Evolutionary conservation across 2,888 invertebrate genomes (phyloP), one percentile per base, ranked within the genome.

Genomic region (Corbicula japonica): DNA sequence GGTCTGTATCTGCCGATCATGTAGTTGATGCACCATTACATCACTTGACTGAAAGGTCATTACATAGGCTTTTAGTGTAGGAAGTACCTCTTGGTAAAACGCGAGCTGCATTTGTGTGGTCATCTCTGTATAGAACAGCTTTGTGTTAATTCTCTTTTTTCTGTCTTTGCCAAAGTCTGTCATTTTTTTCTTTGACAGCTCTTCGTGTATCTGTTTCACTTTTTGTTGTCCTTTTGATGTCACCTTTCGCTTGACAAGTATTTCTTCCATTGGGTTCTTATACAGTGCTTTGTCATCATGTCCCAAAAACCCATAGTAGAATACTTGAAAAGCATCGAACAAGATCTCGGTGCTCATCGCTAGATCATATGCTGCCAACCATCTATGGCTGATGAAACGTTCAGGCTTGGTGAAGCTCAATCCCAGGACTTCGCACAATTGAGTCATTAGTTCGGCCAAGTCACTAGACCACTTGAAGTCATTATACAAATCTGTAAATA

Each of bases 391-490:
- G 0, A 80, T 10, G 54, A 68, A 79, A 23, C 83, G 48, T 41
- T 68, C 63, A 26, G 83, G 79, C 62, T 76, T 74, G 63, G 71
- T 76, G 58, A 58, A 79, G 46, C 61, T 76, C 6, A 86, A 32
- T 23, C 46, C 65, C 1, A 71, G n/a, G 12, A 84, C 46, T 1
- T 30, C 38, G 70, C 83, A 83, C 6, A 86, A 60, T 48, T 78
- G 60, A 61, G 32, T n/a, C 1, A 81, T 34, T 26, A 28, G 3
- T 26, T 79, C 76, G 66, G 50, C 48, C 6, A 83, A 26, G 62
- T 86, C 83, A 34, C 72, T 32, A n/a, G 76, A 83, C 71, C 71
- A 85, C 23, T 83, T 76, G 21, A 85, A 76, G 66, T 86, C 85
- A 35, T 66, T 76, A 52, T 62, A 58, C 1, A 86, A 23, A 28